Evolutionary conservation across 1,140 invertebrate genomes (phyloP), one percentile per base, ranked within the genome.

Genomic region (Pachyrhynchus sulphureomaculatus): DNA sequence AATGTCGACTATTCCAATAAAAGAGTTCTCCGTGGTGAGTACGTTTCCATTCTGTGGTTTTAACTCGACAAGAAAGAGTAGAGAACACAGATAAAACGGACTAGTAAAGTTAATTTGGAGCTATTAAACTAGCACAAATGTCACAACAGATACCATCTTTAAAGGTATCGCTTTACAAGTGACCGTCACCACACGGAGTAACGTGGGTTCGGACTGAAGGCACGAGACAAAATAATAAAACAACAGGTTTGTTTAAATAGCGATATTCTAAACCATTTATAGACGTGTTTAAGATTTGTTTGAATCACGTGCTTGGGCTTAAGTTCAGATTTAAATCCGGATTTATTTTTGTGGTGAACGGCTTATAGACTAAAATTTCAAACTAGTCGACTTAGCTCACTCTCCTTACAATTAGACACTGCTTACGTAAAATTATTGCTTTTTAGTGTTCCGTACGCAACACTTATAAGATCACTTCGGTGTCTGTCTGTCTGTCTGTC

Each of bases 111-210:
- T 70, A 70, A 70, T 70, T 70, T 70, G 68, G 63, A 59, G 64
- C 68, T 68, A 68, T 70, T 68, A 68, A 70, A 70, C 68, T 70
- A 70, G 68, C 68, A 68, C 68, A 68, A 70, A 68, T 70, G 68
- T 70, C 68, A 70, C 64, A 64, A 61, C 51, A 64, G 68, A 70
- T 70, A 66, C 47, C 41, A 70, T 70, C 68, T 67, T 32, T 24
- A 45, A 63, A 65, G 61, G 68, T 68, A 70, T 70, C 68, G 68
- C 64, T 66, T 70, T 68, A 68, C 67, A 68, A 68, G 68, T 68
- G 66, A 45, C 64, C 64, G 56, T 61, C 53, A 37, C 39, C 62
- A 51, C 51, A 60, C 57, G 56, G 49, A 41, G 18, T 24, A 21
- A 5, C 12, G 8, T 34, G 41, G 60, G 49, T n/a, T n/a, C 8